Evolutionary conservation across 1,140 invertebrate genomes (phyloP).

Genomic region (Trichonephila inaurata): DNA sequence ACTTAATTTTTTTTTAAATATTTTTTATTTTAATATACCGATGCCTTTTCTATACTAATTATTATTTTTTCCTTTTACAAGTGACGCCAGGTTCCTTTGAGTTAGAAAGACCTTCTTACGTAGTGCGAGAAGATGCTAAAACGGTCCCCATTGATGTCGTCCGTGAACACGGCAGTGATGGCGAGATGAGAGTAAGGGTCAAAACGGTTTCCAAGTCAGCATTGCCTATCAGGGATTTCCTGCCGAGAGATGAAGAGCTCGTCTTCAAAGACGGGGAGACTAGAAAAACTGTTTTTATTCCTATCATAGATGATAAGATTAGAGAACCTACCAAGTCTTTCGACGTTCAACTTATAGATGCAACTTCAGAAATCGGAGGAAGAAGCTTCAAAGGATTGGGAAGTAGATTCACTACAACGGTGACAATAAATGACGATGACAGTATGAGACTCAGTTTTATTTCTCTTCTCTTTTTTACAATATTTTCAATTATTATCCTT

Average conservation of each 20-base stretch:
- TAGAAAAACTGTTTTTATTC: constrained; percentile 83
- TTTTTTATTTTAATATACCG: too few relatives aligned
- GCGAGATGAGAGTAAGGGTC: constrained; percentile 83
- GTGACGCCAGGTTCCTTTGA: constrained; percentile 83
- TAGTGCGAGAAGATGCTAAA: constrained; percentile 85
- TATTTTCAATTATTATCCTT: too few relatives aligned
- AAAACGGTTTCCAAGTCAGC: constrained; percentile 84
- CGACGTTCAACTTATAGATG: constrained; percentile 14
- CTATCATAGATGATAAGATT: constrained; percentile 83
- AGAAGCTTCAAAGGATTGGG: constrained; percentile 5
- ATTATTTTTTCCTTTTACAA: not conserved
- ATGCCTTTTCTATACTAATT: not conserved
- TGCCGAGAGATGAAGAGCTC: constrained; percentile 82
- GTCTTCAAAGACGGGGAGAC: constrained; percentile 84
- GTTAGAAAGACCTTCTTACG: constrained; percentile 83
- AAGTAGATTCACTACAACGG: not conserved
- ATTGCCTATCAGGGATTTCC: constrained; percentile 83
- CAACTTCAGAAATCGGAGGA: not conserved
- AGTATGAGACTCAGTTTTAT: not conserved
- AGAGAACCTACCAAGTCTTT: not conserved
- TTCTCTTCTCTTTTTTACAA: too few relatives aligned
- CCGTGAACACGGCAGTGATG: constrained; percentile 84
- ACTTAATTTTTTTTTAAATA: too few relatives aligned
- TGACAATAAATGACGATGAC: constrained; percentile 42
- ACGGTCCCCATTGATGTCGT: constrained; percentile 82